Percentiles rank a stretch among this genome's conserved stretches.
Evolutionary conservation across 2,888 invertebrate genomes (phyloP).

Genomic region (Pherbina coryleti): DNA sequence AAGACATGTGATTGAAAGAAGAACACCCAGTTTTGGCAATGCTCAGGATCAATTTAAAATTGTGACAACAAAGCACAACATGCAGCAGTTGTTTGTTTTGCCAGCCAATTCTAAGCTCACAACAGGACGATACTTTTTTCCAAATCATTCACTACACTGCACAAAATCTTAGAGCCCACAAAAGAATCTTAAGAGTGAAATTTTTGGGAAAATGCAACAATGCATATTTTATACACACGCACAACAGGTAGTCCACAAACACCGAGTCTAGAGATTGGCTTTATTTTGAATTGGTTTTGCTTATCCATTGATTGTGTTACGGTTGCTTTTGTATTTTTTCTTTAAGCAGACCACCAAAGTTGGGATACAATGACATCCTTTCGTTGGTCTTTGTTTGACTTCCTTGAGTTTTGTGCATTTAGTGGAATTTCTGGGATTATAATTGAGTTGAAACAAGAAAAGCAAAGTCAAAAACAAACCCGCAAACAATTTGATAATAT

Average conservation of each 20-base stretch:
- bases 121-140: not conserved
- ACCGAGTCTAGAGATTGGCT: not conserved
- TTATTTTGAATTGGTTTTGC: not conserved
- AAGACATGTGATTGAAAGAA: slow-evolving; percentile 2
- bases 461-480: not conserved
- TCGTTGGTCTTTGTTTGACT: not conserved
- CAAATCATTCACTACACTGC: not conserved
- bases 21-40: not conserved
- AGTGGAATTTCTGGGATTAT: slow-evolving; percentile 20
- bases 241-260: slow-evolving; percentile 14
- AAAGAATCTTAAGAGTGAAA: not conserved
- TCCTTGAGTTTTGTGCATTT: slow-evolving; percentile 9
- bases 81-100: slow-evolving; percentile 4
- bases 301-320: not conserved
- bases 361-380: slow-evolving; percentile 3
- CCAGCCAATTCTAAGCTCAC: not conserved
- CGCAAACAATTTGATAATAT: not conserved
- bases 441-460: slow-evolving; percentile 22
- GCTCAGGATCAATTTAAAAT: not conserved
- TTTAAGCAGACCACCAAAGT: slow-evolving; percentile 23
- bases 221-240: slow-evolving; percentile 26
- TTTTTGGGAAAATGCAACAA: slow-evolving; percentile 15
- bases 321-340: not conserved
- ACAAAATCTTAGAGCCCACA: not conserved
- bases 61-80: not conserved